Evolutionary conservation across 2,797 vertebrate species (phyloP).

Genomic region (Myripristis jacobus): DNA sequence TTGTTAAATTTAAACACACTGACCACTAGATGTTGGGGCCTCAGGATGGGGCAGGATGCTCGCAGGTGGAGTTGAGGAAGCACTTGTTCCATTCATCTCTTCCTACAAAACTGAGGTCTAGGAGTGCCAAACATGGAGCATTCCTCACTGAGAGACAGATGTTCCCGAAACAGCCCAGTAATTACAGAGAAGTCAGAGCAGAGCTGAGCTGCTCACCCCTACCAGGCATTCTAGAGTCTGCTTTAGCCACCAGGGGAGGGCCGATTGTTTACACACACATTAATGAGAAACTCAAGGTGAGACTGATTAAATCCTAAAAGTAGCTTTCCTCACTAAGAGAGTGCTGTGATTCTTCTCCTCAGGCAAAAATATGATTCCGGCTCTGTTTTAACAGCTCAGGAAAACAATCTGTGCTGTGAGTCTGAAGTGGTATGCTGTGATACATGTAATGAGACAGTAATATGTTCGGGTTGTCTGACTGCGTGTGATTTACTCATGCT

Average conservation of each 20-base stretch:
- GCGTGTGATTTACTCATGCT: conserved; percentile 64
- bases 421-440: conserved; percentile 40
- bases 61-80: conserved; percentile 7
- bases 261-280: conserved; percentile 80
- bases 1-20: conserved; percentile 5
- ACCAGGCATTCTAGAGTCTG: conserved; percentile 77
- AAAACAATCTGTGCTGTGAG: conserved; percentile 56
- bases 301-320: conserved; percentile 78
- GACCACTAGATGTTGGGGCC: neutral
- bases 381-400: conserved; percentile 52
- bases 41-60: neutral
- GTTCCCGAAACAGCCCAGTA: conserved; percentile 81
- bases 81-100: conserved; percentile 14
- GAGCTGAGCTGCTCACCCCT: conserved; percentile 69
- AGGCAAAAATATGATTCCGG: conserved; percentile 53
- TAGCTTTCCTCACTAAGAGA: conserved; percentile 64
- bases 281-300: conserved; percentile 79
- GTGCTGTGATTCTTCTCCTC: conserved; percentile 58
- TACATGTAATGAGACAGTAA: conserved; percentile 60
- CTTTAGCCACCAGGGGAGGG: conserved; percentile 72
- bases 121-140: conserved; percentile 20
- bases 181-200: conserved; percentile 75
- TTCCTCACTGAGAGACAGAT: conserved; percentile 71
- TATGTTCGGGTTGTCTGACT: conserved; percentile 50
- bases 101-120: conserved; percentile 19